A percentile compares a stretch with the other conserved stretches of the same genome.
Evolutionary conservation across 2,888 invertebrate species (phyloP).

Genomic region (Apodemia duryi): DNA sequence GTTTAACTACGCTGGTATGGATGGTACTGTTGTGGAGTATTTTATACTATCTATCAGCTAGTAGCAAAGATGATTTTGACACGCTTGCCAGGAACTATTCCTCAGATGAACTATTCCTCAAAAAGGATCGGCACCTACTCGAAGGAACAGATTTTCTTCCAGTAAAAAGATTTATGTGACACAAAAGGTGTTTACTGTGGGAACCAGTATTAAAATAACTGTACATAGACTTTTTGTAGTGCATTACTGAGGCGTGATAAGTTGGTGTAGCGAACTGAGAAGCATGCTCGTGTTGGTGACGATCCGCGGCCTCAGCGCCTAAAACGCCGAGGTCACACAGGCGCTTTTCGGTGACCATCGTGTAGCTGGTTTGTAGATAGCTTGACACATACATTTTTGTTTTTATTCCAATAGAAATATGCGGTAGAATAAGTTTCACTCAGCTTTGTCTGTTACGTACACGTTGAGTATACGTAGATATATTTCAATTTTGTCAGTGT

Average conservation of each 20-base stretch:
- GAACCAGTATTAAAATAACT: slow-evolving; percentile 31
- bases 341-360: slow-evolving; percentile 43
- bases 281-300: slow-evolving; percentile 62
- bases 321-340: slow-evolving; percentile 54
- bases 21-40: too few relatives aligned
- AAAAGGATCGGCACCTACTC: too few relatives aligned
- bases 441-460: too few relatives aligned
- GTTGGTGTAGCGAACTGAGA: slow-evolving; percentile 62
- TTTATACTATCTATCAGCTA: too few relatives aligned
- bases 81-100: too few relatives aligned
- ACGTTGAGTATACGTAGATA: too few relatives aligned
- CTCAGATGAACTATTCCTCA: too few relatives aligned
- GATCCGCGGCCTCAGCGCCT: slow-evolving; percentile 56
- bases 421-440: too few relatives aligned
- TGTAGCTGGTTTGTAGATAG: not conserved
- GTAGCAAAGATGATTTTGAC: too few relatives aligned
- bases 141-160: not conserved
- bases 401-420: not conserved
- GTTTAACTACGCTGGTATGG: too few relatives aligned
- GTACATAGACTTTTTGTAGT: slow-evolving; percentile 25
- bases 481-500: too few relatives aligned
- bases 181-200: slow-evolving; percentile 30
- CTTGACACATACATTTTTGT: not conserved
- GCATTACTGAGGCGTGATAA: slow-evolving; percentile 34
- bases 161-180: not conserved